Conservation (phyloP, 1,140 invertebrate species). For the Berghia stephanieae region DNA sequence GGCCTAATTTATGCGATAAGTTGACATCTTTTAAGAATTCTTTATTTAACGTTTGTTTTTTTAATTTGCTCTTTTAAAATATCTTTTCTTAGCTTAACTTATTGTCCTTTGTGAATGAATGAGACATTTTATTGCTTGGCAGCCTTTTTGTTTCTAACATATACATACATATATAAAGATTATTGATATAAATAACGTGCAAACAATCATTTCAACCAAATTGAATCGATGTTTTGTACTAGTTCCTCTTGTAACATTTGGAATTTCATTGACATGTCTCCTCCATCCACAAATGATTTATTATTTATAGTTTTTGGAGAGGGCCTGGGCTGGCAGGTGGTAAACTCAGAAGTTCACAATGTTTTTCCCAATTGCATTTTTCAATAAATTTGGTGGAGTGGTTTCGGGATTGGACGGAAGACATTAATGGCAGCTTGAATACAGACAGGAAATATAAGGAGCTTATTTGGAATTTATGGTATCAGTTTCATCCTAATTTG, state of each 20-base stretch:
- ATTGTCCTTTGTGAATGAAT: background rate
- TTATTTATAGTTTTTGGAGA: slow-evolving; percentile 38
- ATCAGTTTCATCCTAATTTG: too few species aligned
- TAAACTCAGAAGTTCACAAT: slow-evolving; percentile 42
- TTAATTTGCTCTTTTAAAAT: background rate
- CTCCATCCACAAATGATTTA: background rate
- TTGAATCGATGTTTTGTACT: background rate
- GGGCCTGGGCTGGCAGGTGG: slow-evolving; percentile 45
- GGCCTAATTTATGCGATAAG: too few species aligned
- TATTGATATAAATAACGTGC: background rate
- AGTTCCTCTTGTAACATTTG: background rate
- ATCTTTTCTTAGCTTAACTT: background rate
- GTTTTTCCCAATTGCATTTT: too few species aligned
- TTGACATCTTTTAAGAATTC: too few species aligned
- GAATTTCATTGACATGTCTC: slow-evolving; percentile 1
- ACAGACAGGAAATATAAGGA: too few species aligned
- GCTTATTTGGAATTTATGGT: too few species aligned
- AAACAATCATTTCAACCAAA: background rate
- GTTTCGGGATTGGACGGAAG: too few species aligned
- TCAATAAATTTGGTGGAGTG: too few species aligned
- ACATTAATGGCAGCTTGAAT: too few species aligned
- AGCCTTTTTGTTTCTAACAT: background rate
- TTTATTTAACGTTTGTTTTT: too few species aligned
- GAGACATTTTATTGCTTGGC: background rate
- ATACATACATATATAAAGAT: background rate